Evolutionary conservation across 2,797 vertebrate species (phyloP).

Genomic region (Poeciliopsis presidionis): DNA sequence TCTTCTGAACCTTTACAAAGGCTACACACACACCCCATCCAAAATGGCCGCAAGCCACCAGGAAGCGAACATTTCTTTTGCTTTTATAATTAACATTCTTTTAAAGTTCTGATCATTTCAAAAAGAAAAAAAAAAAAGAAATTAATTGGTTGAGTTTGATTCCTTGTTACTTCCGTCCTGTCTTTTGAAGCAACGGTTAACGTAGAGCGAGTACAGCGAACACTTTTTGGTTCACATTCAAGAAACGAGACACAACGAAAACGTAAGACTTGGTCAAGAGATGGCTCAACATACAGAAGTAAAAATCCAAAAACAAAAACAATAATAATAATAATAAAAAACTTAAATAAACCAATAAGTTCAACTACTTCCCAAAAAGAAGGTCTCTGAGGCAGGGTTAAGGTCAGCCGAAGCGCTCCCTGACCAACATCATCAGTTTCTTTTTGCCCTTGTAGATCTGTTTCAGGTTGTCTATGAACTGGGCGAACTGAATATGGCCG

Average conservation of each 20-base stretch:
- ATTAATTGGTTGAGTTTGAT: conserved; percentile 50
- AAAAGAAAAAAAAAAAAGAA: conserved; percentile 16
- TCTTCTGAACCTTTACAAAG: conserved; percentile 47
- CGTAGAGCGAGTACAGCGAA: conserved; percentile 66
- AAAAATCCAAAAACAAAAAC: conserved; percentile 53
- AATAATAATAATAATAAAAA: conserved; percentile 31
- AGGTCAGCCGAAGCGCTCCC: conserved; percentile 94
- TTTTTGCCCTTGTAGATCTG: conserved; percentile 99
- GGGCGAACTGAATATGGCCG: conserved; percentile 96
- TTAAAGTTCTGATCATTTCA: conserved; percentile 52
- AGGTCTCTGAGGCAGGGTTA: conserved; percentile 38
- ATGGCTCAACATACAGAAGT: conserved; percentile 76
- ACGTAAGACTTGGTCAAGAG: conserved; percentile 60
- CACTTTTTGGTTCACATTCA: conserved; percentile 74
- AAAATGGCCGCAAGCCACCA: conserved; percentile 66
- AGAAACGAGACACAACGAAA: conserved; percentile 67
- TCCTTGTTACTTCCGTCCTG: conserved; percentile 56
- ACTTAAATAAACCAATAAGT: conserved; percentile 71
- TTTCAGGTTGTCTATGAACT: conserved; percentile 99
- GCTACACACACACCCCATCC: conserved; percentile 48
- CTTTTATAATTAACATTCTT: conserved; percentile 61
- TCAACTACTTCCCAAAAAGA: conserved; percentile 55
- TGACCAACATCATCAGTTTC: conserved; percentile 98
- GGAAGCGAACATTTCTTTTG: conserved; percentile 51
- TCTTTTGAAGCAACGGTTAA: conserved; percentile 57